phyloP scores from a whole-genome alignment of 1,140 invertebrate genomes.

The Drosophila serrata region DNA sequence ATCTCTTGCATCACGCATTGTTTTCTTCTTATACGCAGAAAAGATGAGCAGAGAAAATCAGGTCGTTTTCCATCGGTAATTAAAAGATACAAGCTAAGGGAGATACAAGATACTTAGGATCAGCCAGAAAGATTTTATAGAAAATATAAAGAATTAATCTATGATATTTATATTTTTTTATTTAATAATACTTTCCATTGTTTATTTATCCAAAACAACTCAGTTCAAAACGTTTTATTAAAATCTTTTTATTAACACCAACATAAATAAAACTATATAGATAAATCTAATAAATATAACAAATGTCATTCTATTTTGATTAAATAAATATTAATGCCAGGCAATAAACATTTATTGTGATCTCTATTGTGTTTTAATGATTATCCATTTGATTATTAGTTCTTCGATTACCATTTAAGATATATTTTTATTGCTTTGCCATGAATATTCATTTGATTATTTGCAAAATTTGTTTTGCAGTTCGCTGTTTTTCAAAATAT shows the following conservation, averaged over 20 bases:
- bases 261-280: background rate
- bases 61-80: conserved; percentile 8
- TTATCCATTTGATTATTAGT: conserved; percentile 1
- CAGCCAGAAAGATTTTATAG: too few relatives aligned
- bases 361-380: conserved; percentile 6
- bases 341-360: background rate
- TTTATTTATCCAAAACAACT: too few relatives aligned
- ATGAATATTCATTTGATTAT: conserved; percentile 10
- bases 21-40: conserved; percentile 15
- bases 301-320: background rate
- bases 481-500: too few relatives aligned
- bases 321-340: background rate
- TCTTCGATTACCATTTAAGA: background rate
- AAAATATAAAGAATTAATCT: too few relatives aligned
- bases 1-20: conserved; percentile 58
- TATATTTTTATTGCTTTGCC: background rate
- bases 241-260: background rate
- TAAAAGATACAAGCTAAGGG: background rate
- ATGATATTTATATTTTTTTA: background rate
- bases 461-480: background rate
- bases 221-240: too few relatives aligned
- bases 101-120: background rate
- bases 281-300: background rate
- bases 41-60: conserved; percentile 15
- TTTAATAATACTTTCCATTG: too few relatives aligned